Evolutionary conservation across 2,888 invertebrate genomes (phyloP).

Genomic region (Sphinx pinastri): DNA sequence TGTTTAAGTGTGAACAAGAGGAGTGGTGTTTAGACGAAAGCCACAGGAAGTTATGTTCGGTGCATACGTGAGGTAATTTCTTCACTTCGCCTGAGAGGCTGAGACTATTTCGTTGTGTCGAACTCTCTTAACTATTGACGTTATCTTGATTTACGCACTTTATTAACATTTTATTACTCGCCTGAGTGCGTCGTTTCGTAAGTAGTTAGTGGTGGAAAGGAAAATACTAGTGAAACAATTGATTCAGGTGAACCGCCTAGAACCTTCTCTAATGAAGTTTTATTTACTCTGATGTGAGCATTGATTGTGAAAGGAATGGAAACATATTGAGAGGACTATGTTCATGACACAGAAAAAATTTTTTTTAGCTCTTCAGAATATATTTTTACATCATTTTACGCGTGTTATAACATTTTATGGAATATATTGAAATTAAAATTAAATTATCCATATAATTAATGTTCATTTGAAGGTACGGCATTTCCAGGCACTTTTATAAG

Average conservation of each 20-base stretch:
- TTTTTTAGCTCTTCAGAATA: too few species aligned
- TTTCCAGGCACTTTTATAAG: slow-evolving; percentile 53
- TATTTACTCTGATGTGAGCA: not conserved
- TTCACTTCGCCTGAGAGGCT: slow-evolving; percentile 61
- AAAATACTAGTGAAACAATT: slow-evolving; percentile 7
- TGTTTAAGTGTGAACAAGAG: slow-evolving; percentile 25
- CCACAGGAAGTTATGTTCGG: slow-evolving; percentile 62
- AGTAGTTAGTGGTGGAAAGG: slow-evolving; percentile 45
- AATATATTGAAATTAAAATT: slow-evolving; percentile 7
- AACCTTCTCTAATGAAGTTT: not conserved
- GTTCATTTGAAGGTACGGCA: slow-evolving; percentile 41
- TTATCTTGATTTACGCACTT: slow-evolving; percentile 80
- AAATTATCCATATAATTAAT: slow-evolving; percentile 32
- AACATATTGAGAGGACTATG: not conserved
- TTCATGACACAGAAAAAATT: too few species aligned
- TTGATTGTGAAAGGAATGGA: not conserved
- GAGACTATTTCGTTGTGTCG: slow-evolving; percentile 71
- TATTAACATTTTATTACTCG: slow-evolving; percentile 79
- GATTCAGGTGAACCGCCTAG: not conserved
- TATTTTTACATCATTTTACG: not conserved
- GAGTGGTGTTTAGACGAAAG: slow-evolving; percentile 38
- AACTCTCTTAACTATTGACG: slow-evolving; percentile 75
- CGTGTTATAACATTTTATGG: slow-evolving; percentile 3
- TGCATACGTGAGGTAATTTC: slow-evolving; percentile 66
- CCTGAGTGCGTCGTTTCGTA: slow-evolving; percentile 64